These are phyloP conservation scores for Fragum sueziense DNA, from an alignment of 2,888 invertebrate genomes.

Conservation along the genomic window DNA sequence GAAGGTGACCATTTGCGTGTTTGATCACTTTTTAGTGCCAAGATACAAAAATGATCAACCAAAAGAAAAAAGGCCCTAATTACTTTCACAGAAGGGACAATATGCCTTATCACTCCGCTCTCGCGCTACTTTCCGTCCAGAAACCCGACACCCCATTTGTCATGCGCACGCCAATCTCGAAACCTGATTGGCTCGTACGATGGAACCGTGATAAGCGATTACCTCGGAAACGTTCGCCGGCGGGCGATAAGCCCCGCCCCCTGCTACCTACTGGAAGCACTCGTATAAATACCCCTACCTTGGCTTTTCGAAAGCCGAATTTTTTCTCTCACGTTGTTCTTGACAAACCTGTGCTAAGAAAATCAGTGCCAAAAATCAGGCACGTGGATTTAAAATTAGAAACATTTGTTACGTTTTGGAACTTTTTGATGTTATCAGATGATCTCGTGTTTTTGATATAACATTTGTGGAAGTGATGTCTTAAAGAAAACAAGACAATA, in stretches of 20 bases:
- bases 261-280: constrained; percentile 16
- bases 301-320: neutral
- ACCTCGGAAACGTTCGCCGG: constrained; percentile 10
- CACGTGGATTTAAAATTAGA: constrained; percentile 58
- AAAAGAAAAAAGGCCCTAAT: constrained; percentile 20
- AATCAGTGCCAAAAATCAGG: neutral
- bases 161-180: constrained; percentile 39
- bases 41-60: constrained; percentile 6
- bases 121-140: constrained; percentile 34
- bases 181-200: constrained; percentile 41
- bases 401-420: constrained; percentile 30
- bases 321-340: neutral
- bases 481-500: no score
- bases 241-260: constrained; percentile 42
- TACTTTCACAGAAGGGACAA: constrained; percentile 41
- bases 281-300: constrained; percentile 39
- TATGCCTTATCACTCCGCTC: constrained; percentile 42
- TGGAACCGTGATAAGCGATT: constrained; percentile 20
- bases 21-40: no score
- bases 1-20: no score
- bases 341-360: neutral
- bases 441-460: neutral
- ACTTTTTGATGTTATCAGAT: neutral
- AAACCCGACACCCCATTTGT: constrained; percentile 49
- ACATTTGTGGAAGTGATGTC: neutral